Evolutionary conservation across 2,113 vertebrate genomes (phyloP), one percentile per base, ranked within the genome.

Genomic region (Neoarius graeffei): DNA sequence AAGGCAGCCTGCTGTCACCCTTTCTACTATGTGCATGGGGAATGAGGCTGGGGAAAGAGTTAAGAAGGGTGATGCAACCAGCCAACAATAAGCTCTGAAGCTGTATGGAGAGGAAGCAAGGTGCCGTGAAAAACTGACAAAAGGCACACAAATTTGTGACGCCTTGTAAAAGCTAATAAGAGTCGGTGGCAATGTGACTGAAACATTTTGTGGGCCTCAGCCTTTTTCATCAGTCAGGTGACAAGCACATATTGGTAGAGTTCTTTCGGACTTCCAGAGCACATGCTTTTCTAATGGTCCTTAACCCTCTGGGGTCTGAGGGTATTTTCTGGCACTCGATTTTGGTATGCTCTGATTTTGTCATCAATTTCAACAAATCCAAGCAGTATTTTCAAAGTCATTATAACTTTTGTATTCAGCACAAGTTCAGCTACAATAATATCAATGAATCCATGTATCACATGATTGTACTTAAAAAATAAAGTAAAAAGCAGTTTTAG

Each of bases 181-280:
- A 27, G 35, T 19, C n/a, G 1, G 74, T 83, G 83, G 71, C 71
- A 59, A 74, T 25, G 64, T 20, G 64, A 17, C 74, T 20, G 79
- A 81, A 91, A 83, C 54, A 23, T 57, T 91, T 89, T 30, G 73
- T 77, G 80, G 76, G 90, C 48, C 83, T 81, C 67, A 20, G 83
- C 69, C 91, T 90, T 56, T 92, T 93, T 92, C 87, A 92, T 94
- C 91, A 86, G 89, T 90, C 91, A 92, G 87, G 86, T 91, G 92
- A 92, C 93, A 91, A 92, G 92, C 92, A 91, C 89, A 92, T 62
- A 86, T 50, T 20, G 60, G 81, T 79, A 2, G 42, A 86, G 25
- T 4, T 79, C 8, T 89, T 71, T 15, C 17, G 42, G 66, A 60
- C 52, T 67, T 50, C 66, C 81, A 89, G 87, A 85, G 77, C 25